Evolutionary conservation across 2,113 vertebrate species (phyloP), one percentile per base, ranked within the genome.

Genomic region (Galbula dea): DNA sequence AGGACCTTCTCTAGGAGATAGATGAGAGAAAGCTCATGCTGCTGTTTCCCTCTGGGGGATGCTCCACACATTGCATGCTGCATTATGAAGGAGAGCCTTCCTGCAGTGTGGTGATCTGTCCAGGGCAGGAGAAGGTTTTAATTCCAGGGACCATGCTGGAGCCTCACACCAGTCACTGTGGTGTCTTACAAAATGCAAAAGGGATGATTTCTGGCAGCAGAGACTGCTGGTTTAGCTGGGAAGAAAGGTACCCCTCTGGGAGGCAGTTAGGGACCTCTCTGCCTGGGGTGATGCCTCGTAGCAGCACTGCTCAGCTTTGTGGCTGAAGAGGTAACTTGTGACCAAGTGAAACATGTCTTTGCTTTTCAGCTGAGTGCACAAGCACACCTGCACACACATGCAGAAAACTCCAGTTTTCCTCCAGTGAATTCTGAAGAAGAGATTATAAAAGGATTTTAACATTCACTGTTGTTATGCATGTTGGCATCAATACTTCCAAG

Each of bases 61-160:
- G 41, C 37, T 75, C 79, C 24, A 14, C 4, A 1, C 0, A 8
- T 37, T 6, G 12, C 7, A 7, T 1, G 12, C 26, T 62, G 29
- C 17, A 4, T 23, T 12, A 8, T 3, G 22, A 39, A 34, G 7
- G 6, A 48, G 6, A 11, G 30, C 14, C 27, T 45, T 48, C 43
- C 43, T 3, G 3, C 34, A 7, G 20, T 0, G 3, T 20, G 29
- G 41, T 4, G 37, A 22, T 18, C 37, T 3, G 0, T 12, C 7
- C 59, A 1, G 2, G 18, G n/a, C 61, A 48, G 45, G 55, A 75
- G 54, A 37, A 39, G 41, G 52, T 34, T 78, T 48, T 29, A 7
- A 6, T 12, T 18, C 34, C 59, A 9, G 54, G 59, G 46, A 37
- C 27, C 9, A 2, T 4, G 21, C 7, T 7, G 2, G 11, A 76